Base-by-base conservation (phyloP, 2,888 invertebrate genomes). In the Melanostoma mellinum region DNA sequence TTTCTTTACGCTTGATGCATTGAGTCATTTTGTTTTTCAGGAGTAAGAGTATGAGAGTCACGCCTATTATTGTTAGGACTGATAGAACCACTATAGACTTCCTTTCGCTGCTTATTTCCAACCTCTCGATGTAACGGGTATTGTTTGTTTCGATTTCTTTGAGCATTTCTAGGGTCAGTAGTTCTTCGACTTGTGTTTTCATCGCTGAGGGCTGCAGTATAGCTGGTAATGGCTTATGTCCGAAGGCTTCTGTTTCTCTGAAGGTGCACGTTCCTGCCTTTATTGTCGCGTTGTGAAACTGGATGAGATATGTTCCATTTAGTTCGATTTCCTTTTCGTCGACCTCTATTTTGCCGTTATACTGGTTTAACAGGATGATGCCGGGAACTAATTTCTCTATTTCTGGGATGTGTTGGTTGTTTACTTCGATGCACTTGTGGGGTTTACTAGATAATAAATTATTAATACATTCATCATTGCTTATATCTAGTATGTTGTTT, bases 401-500 rank as follows among this genome's bases (percentile, higher is more conserved):
- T 30, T 30, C 33, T 48, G 69, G 58, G 20, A 69, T 48, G 30
- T 85, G 71, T 20, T 85, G 73, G 36, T 67, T 72, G 56, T 77
- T 85, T n/a, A 80, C 46, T 36, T 42, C 68, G 10, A 36, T 80
- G 42, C 77, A 71, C 42, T 52, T 52, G 48, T 79, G 76, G 44
- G 76, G 72, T 50, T 35, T 53, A 42, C 75, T 85, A 33, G 36
- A 71, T 36, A 84, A 60, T 38, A 85, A 33, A 38, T 85, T 85
- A n/a, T 68, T 77, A 20, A 85, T 69, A 35, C 80, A 85, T 8
- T 79, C 63, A 20, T 79, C 52, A n/a, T 80, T 63, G 53, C 69
- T 71, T 71, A 77, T 71, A 65, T 78, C 65, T 78, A 77, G 30
- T 35, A 80, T 61, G 53, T 78, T 71, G 48, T 55, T 71, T 55